Base-by-base conservation (phyloP, 2,113 vertebrate genomes). In the Hipposideros armiger region DNA sequence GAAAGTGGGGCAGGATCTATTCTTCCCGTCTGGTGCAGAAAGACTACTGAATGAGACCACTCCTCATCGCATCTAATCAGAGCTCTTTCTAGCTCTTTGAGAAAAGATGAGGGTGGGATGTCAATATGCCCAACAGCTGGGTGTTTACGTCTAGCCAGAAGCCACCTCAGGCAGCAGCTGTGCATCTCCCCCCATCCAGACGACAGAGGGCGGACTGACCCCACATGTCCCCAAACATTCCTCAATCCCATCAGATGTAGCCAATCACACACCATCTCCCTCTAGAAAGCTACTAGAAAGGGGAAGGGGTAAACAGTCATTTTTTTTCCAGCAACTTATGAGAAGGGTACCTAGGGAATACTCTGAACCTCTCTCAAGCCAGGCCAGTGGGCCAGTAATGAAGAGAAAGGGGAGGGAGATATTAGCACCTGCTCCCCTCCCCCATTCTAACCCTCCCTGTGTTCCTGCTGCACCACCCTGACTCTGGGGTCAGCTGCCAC, bases 191-290 rank as follows among this genome's bases (percentile, higher is more conserved):
- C 24, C 20, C 13, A 74, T n/a, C 69, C 90, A 94, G 90, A 95
- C 32, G 11, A 93, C 87, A 95, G 87, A 97, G 94, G 90, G 58
- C 94, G 92, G 90, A 70, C 84, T 96, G 93, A 96, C 91, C 82
- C 94, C 64, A 14, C 52, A 24, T 73, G 86, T 93, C 88, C 85
- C 67, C 73, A 96, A 92, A 92, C 88, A 96, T 92, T 96, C 87
- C 91, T 91, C 91, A 95, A 26, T 64, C 62, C 81, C 73, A 69
- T 95, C 89, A 82, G 67, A 90, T 40, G 76, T 87, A 74, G 84
- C 84, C 47, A 24, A 50, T 81, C 69, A 78, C 40, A 60, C 54
- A 85, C 30, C 54, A 54, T 26, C 60, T 76, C 73, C 36, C 82
- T 92, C 66, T 72, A 78, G 88, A 70, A 97, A 94, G 56, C 58